Evolutionary conservation across 2,113 vertebrate species (phyloP).

Genomic region (Melanerpes formicivorus): DNA sequence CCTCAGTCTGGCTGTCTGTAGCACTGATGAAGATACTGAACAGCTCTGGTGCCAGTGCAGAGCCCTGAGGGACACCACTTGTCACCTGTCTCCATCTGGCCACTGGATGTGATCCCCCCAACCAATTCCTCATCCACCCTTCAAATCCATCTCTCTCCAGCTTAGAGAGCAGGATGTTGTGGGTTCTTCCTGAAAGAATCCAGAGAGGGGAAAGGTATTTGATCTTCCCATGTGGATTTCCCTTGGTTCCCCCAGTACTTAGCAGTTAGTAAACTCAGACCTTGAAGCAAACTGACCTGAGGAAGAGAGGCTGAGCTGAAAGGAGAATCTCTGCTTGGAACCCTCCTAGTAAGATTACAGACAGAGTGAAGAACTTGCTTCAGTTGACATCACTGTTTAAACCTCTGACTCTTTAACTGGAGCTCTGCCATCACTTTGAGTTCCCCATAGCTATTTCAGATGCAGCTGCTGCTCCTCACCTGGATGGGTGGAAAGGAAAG

Average conservation of each 20-base stretch:
- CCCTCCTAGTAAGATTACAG: background rate
- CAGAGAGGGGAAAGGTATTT: background rate
- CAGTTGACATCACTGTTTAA: background rate
- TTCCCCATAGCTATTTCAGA: background rate
- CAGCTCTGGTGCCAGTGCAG: no score
- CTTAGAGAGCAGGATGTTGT: no score
- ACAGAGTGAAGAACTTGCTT: background rate
- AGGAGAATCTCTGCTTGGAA: background rate
- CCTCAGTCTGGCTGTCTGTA: no score
- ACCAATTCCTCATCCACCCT: no score
- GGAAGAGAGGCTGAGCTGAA: background rate
- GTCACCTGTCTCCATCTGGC: no score
- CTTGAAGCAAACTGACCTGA: background rate
- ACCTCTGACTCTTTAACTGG: background rate
- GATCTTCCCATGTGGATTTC: background rate
- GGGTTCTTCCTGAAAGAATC: no score
- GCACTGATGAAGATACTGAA: no score
- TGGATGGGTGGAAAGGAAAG: background rate
- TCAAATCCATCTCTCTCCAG: no score
- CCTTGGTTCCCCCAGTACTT: background rate
- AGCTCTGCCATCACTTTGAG: background rate
- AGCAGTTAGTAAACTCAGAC: background rate
- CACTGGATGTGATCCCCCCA: no score
- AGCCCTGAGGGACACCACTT: no score
- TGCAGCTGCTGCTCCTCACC: background rate